phyloP scores from a whole-genome alignment of 2,797 vertebrate genomes.

The Platalea minor region DNA sequence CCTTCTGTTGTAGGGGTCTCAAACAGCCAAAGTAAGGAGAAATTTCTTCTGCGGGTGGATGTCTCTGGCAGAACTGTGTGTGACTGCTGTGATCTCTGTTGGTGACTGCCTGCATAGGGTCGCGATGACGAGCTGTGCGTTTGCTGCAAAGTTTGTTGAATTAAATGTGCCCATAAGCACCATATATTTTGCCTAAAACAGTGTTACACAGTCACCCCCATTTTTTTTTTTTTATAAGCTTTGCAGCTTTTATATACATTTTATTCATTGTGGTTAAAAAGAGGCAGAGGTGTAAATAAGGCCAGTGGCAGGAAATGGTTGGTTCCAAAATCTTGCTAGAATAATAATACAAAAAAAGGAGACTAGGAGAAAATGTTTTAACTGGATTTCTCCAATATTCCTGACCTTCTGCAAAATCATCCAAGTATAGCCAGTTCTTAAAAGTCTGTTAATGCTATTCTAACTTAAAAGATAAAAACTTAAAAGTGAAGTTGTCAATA shows the following conservation, averaged over 20 bases:
- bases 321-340: not conserved
- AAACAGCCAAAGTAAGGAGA: not conserved
- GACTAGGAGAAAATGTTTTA: not conserved
- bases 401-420: not conserved
- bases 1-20: not conserved
- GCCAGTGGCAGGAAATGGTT: not conserved
- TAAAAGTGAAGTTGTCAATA: slow-evolving; percentile 34
- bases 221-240: not conserved
- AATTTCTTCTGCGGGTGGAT: not conserved
- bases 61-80: not conserved
- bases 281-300: not conserved
- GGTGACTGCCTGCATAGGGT: not conserved
- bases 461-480: not conserved
- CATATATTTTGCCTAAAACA: not conserved
- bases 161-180: not conserved
- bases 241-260: not conserved
- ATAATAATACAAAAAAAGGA: not conserved
- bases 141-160: not conserved
- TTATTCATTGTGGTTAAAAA: not conserved
- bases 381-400: not conserved
- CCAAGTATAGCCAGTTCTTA: not conserved
- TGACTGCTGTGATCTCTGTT: not conserved
- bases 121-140: not conserved
- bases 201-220: not conserved
- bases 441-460: not conserved